Percentiles rank a stretch among this genome's conserved stretches.
phyloP scores from a whole-genome alignment of 1,140 invertebrate genomes.

The Caenorhabditis remanei region DNA sequence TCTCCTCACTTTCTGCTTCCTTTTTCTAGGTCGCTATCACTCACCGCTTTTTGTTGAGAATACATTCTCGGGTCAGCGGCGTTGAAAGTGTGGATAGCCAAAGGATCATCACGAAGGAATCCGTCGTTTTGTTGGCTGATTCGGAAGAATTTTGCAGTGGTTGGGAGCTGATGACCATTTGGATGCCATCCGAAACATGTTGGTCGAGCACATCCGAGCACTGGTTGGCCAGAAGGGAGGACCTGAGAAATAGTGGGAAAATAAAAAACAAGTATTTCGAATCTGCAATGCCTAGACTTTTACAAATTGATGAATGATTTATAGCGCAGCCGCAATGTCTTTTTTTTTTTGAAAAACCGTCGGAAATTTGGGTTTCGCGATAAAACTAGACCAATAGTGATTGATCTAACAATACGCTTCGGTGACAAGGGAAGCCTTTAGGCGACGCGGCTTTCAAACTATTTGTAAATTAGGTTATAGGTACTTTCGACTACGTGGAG shows the following conservation, averaged over 20 bases:
- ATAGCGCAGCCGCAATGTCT: too few relatives aligned
- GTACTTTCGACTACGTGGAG: too few relatives aligned
- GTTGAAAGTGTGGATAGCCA: constrained; percentile 28
- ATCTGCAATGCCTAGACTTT: too few relatives aligned
- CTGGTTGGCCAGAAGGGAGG: constrained; percentile 72
- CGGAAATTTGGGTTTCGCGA: too few relatives aligned
- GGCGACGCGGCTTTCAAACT: too few relatives aligned
- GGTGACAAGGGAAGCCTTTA: too few relatives aligned
- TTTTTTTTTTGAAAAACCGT: too few relatives aligned
- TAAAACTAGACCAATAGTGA: too few relatives aligned
- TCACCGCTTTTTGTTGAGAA: constrained; percentile 39
- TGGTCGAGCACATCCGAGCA: constrained; percentile 74
- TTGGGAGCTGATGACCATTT: constrained; percentile 63
- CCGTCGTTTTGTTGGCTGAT: constrained; percentile 71
- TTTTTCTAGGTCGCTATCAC: background rate
- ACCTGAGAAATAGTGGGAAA: constrained; percentile 62
- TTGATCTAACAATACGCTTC: too few relatives aligned
- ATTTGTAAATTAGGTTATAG: too few relatives aligned
- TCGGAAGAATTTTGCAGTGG: constrained; percentile 71
- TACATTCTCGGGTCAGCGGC: constrained; percentile 60
- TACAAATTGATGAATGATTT: too few relatives aligned
- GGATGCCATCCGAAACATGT: constrained; percentile 74
- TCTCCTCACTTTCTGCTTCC: background rate
- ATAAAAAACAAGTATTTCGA: background rate
- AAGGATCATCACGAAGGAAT: constrained; percentile 68